Conservation (phyloP, 2,888 invertebrate species). For the Rhogogaster chlorosoma region DNA sequence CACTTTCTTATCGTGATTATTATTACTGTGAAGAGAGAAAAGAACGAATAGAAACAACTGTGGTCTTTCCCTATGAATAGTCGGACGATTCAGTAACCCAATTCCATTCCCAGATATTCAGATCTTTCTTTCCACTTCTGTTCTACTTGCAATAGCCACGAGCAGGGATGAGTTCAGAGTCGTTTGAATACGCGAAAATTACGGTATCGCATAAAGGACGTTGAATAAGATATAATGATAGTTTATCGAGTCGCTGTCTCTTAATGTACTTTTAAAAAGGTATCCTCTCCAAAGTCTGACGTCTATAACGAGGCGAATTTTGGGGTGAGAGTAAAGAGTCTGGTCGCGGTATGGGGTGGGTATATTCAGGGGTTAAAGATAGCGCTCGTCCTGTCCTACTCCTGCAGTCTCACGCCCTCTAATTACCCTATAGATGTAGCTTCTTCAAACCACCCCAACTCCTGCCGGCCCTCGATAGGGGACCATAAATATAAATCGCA, state of each 20-base stretch:
- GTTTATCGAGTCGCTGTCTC: conserved; percentile 59
- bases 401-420: conserved; percentile 72
- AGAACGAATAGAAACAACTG: neutral
- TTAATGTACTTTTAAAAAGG: conserved; percentile 71
- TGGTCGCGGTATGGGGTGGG: conserved; percentile 32
- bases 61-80: neutral
- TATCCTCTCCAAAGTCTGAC: conserved; percentile 52
- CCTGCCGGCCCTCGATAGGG: conserved; percentile 60
- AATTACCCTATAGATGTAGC: conserved; percentile 74
- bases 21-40: neutral
- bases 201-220: neutral
- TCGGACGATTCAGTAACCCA: neutral
- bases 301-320: conserved; percentile 63
- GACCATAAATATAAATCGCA: conserved; percentile 69
- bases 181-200: neutral
- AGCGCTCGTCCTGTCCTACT: conserved; percentile 61
- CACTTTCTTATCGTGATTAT: neutral
- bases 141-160: neutral
- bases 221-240: conserved; percentile 53
- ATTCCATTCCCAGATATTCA: neutral
- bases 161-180: neutral
- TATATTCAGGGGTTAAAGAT: conserved; percentile 68
- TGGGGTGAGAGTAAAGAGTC: conserved; percentile 54
- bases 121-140: neutral
- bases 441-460: conserved; percentile 5